Base-by-base conservation (phyloP, 2,888 invertebrate genomes). In the Amphipoea lucens region DNA sequence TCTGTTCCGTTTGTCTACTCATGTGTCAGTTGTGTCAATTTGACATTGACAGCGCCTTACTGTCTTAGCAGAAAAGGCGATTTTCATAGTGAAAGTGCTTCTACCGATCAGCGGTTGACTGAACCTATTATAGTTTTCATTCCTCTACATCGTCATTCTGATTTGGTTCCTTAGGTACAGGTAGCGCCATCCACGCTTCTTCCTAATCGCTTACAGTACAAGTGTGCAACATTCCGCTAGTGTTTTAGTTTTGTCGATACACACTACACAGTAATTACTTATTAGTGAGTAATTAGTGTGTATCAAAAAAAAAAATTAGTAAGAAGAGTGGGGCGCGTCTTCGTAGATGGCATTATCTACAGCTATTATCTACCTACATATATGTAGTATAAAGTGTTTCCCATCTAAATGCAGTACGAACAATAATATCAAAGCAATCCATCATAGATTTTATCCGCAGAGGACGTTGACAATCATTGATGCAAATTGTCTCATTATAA, bases 401-500 rank as follows among this genome's bases (percentile, higher is more conserved):
- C 14, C 0, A 36, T 17, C 2, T n/a, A 29, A 6, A 62, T 70
- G 6, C 6, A 23, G 0, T 67, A 68, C 6, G 11, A 65, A 67
- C 29, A 73, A 85, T 70, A 51, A 76, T 54, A 66, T 72, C 62
- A 40, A 54, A 69, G 45, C 29, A 42, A 74, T 73, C 40, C 42
- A 72, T 83, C 72, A 77, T 69, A 81, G 76, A 74, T 73, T 51
- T 82, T 80, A 86, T 80, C 73, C 62, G 6, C 14, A 54, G 69
- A 77, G 48, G 57, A 78, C 83, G 78, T 77, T 79, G 83, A 87
- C 85, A 87, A 78, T 81, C 78, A 70, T 23, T 12, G 66, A 87
- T 87, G 85, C 85, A 83, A 87, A 87, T 84, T 85, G 72, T 75
- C 81, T 83, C 66, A 87, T 87, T 87, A 77, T 76, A 84, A 87